A percentile compares a stretch with the other conserved stretches of the same genome.
These are phyloP conservation scores for Archegozetes longisetosus DNA, from an alignment of 1,140 invertebrate species.

Conservation along the genomic window DNA sequence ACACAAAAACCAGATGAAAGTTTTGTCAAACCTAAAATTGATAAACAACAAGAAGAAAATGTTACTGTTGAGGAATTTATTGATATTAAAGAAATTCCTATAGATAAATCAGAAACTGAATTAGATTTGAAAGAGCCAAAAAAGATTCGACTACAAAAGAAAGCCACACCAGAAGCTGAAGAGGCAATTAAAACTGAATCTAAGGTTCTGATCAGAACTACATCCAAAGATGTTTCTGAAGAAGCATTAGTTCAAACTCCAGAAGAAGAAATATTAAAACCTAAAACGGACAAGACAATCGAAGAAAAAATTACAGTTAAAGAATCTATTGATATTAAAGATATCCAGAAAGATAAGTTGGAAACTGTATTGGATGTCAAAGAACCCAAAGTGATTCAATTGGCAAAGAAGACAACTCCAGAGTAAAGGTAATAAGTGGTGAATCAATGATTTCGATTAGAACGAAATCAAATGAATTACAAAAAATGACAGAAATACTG, in stretches of 20 bases:
- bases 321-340: not conserved
- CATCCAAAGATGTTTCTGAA: conserved; percentile 23
- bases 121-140: not conserved
- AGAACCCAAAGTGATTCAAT: conserved; percentile 24
- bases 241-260: conserved; percentile 23
- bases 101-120: too few species aligned
- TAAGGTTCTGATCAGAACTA: not conserved
- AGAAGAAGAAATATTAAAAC: conserved; percentile 1
- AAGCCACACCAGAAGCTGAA: conserved; percentile 3
- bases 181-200: not conserved
- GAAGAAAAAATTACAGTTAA: not conserved
- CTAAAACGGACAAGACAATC: not conserved
- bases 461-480: conserved; percentile 27
- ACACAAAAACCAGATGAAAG: too few species aligned
- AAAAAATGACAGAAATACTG: conserved; percentile 16
- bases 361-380: conserved; percentile 4
- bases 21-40: too few species aligned
- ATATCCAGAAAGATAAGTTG: not conserved
- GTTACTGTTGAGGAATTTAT: too few species aligned
- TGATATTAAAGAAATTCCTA: too few species aligned
- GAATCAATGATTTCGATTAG: not conserved
- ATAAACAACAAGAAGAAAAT: too few species aligned
- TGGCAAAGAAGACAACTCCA: not conserved
- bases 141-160: not conserved
- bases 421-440: not conserved